Evolutionary conservation across 1,140 invertebrate genomes (phyloP), one percentile per base, ranked within the genome.

Genomic region (Trichonephila inaurata): DNA sequence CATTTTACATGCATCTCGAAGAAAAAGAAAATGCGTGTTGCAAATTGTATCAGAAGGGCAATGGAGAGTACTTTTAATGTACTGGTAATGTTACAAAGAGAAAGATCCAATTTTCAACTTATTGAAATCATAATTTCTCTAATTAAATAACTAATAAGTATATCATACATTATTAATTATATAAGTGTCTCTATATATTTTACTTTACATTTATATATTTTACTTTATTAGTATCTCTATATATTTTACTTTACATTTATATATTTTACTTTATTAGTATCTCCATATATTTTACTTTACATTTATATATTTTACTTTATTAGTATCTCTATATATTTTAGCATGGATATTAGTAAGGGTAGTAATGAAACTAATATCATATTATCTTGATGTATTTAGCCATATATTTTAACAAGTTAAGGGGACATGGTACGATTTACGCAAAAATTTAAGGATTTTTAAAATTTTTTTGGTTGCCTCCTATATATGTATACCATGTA

Each of bases 241-340:
- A 77, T 33, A 77, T 77, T 77, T 16, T 77, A 77, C 72, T 77
- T 24, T 77, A 77, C n/a, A n/a, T n/a, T n/a, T n/a, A n/a, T n/a
- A n/a, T n/a, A n/a, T n/a, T n/a, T n/a, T n/a, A n/a, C n/a, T n/a
- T n/a, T n/a, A n/a, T n/a, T n/a, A 69, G 7, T 51, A 3, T 33
- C 28, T 16, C 18, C 33, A 77, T 77, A 77, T 33, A 77, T 77
- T 77, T 16, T 77, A 77, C 72, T 77, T 24, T 77, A 77, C n/a
- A n/a, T n/a, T n/a, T 18, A 77, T 77, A 77, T 33, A 77, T 77
- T 77, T 16, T 77, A 77, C 72, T 77, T 24, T 77, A 77, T n/a
- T n/a, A n/a, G n/a, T n/a, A n/a, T n/a, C n/a, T n/a, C n/a, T n/a
- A n/a, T n/a, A 77, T 7, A 28, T 77, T 77, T 77, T 28, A 77